Percentiles rank a stretch among this genome's conserved stretches.
Conservation (phyloP, 2,888 invertebrate genomes). For the Erannis defoliaria region DNA sequence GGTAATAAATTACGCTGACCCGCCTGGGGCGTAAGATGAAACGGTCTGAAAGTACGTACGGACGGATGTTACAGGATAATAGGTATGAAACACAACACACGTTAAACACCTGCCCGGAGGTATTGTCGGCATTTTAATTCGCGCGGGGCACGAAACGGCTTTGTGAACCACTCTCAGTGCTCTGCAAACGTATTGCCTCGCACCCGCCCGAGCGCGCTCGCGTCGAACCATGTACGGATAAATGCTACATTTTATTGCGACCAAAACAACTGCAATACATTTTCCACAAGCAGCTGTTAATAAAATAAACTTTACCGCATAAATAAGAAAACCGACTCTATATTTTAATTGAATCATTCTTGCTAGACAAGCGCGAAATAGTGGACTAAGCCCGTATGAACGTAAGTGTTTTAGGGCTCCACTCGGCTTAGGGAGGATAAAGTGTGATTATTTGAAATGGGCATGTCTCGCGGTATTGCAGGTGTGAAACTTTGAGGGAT, state of each 20-base stretch:
- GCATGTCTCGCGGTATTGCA: slow-evolving; percentile 26
- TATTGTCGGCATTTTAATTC: slow-evolving; percentile 70
- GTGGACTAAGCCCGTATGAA: slow-evolving; percentile 32
- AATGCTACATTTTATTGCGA: slow-evolving; percentile 8
- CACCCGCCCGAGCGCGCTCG: slow-evolving; percentile 4
- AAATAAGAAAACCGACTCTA: background rate
- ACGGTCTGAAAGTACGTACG: slow-evolving; percentile 78
- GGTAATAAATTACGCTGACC: slow-evolving; percentile 86
- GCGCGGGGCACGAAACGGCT: slow-evolving; percentile 55
- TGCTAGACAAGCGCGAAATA: slow-evolving; percentile 14
- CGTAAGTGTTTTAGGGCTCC: slow-evolving; percentile 40
- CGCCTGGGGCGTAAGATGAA: slow-evolving; percentile 82
- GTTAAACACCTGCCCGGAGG: slow-evolving; percentile 72
- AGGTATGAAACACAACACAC: slow-evolving; percentile 76
- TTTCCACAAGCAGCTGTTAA: background rate
- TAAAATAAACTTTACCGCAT: background rate
- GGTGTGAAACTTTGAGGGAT: slow-evolving; percentile 33
- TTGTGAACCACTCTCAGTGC: slow-evolving; percentile 46
- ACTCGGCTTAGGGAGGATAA: slow-evolving; percentile 36
- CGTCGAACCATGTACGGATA: slow-evolving; percentile 17
- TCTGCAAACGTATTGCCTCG: slow-evolving; percentile 16
- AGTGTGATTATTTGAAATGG: slow-evolving; percentile 40
- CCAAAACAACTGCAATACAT: slow-evolving; percentile 16
- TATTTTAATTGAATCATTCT: slow-evolving; percentile 16
- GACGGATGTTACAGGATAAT: slow-evolving; percentile 75